phyloP scores from a whole-genome alignment of 2,797 vertebrate genomes.

The Poecilia picta region DNA sequence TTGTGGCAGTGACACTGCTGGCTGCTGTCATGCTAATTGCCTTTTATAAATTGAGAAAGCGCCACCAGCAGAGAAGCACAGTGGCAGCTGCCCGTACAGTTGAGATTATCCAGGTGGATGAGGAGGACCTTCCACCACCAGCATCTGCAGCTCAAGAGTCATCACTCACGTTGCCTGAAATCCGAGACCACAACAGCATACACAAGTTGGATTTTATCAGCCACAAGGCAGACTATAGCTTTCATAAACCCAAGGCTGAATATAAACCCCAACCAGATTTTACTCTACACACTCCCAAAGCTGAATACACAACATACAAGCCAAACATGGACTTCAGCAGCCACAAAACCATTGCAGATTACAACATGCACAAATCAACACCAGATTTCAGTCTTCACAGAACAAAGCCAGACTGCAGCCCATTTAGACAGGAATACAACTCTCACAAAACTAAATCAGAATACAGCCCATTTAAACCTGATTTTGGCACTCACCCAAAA shows the following conservation, averaged over 20 bases:
- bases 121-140: constrained; percentile 89
- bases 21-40: constrained; percentile 97
- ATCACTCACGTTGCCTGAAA: constrained; percentile 87
- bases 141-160: constrained; percentile 86
- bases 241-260: constrained; percentile 78
- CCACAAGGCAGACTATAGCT: constrained; percentile 81
- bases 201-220: constrained; percentile 83
- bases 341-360: constrained; percentile 77
- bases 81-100: constrained; percentile 92
- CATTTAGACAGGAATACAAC: constrained; percentile 78
- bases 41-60: constrained; percentile 97
- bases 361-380: constrained; percentile 77
- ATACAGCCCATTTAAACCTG: constrained; percentile 78
- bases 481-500: constrained; percentile 78
- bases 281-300: constrained; percentile 79
- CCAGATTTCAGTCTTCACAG: constrained; percentile 80
- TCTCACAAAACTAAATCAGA: constrained; percentile 77
- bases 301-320: constrained; percentile 80
- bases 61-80: constrained; percentile 95
- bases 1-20: constrained; percentile 94
- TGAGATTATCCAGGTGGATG: constrained; percentile 96
- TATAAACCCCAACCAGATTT: constrained; percentile 79
- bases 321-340: constrained; percentile 78
- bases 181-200: constrained; percentile 89
- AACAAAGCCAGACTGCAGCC: constrained; percentile 78